These are phyloP conservation scores for Drosophila pachea DNA, from an alignment of 1,140 invertebrate species.

Conservation along the genomic window DNA sequence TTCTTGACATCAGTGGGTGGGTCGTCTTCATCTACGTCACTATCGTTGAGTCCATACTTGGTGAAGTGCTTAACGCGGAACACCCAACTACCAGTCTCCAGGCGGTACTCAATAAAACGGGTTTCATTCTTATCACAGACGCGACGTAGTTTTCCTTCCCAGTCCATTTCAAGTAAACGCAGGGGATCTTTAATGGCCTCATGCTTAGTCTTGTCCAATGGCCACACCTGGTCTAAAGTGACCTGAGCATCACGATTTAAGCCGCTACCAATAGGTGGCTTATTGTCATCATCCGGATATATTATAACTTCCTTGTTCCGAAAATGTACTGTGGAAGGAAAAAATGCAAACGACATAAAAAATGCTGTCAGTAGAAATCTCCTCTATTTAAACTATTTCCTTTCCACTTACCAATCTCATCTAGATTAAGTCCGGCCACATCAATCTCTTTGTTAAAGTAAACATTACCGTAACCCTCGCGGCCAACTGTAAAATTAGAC, in stretches of 20 bases:
- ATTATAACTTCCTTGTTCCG: slow-evolving; percentile 88
- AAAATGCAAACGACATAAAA: not conserved
- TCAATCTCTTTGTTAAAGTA: slow-evolving; percentile 93
- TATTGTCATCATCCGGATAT: slow-evolving; percentile 85
- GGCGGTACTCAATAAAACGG: slow-evolving; percentile 95
- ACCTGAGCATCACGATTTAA: slow-evolving; percentile 95
- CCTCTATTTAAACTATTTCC: too few relatives aligned
- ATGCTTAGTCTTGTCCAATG: slow-evolving; percentile 90
- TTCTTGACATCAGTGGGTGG: slow-evolving; percentile 78
- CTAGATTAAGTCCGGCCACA: slow-evolving; percentile 92
- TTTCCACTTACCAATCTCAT: slow-evolving; percentile 84
- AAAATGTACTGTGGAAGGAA: slow-evolving; percentile 82
- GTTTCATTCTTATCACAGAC: slow-evolving; percentile 92
- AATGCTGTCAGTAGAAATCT: too few relatives aligned
- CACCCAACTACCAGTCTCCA: slow-evolving; percentile 97
- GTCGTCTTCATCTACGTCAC: slow-evolving; percentile 84
- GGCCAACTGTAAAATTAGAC: slow-evolving; percentile 93
- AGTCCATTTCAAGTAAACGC: slow-evolving; percentile 89
- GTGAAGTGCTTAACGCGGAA: slow-evolving; percentile 97
- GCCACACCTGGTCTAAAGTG: slow-evolving; percentile 96
- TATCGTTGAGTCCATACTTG: slow-evolving; percentile 95
- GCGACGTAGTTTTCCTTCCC: slow-evolving; percentile 90
- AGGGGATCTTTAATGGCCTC: slow-evolving; percentile 90
- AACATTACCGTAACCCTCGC: slow-evolving; percentile 95
- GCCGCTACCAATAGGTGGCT: slow-evolving; percentile 89